Conservation (phyloP, 2,888 invertebrate species). For the Merodon equestris region DNA sequence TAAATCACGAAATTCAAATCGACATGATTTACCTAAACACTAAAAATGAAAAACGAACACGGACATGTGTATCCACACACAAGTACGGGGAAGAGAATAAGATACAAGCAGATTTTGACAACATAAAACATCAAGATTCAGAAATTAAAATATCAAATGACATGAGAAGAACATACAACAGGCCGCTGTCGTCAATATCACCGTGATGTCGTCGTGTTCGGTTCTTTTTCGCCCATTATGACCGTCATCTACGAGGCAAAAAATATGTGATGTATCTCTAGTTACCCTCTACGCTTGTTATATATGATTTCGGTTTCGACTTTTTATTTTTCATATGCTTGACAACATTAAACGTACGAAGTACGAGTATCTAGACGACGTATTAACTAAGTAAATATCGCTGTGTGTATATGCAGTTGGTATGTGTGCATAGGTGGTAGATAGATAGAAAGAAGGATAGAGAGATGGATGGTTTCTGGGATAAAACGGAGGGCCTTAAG, state of each 20-base stretch:
- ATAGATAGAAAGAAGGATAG: slow-evolving; percentile 39
- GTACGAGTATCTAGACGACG: slow-evolving; percentile 44
- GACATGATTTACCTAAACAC: slow-evolving; percentile 32
- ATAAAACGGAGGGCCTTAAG: slow-evolving; percentile 25
- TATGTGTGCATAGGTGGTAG: slow-evolving; percentile 15
- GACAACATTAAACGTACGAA: slow-evolving; percentile 52
- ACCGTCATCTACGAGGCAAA: slow-evolving; percentile 39
- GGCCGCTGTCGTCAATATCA: slow-evolving; percentile 20
- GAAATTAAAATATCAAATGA: slow-evolving; percentile 69
- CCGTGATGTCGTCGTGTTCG: slow-evolving; percentile 19
- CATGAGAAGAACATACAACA: slow-evolving; percentile 36
- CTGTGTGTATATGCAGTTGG: slow-evolving; percentile 1
- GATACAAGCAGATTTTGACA: slow-evolving; percentile 3
- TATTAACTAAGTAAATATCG: slow-evolving; percentile 58
- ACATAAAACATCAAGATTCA: slow-evolving; percentile 50
- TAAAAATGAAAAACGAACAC: slow-evolving; percentile 9
- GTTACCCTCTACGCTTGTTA: slow-evolving; percentile 30
- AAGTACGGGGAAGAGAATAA: slow-evolving; percentile 5
- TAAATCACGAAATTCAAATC: slow-evolving; percentile 33
- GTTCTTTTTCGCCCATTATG: slow-evolving; percentile 19
- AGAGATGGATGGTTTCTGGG: slow-evolving; percentile 1
- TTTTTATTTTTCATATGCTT: slow-evolving; percentile 23
- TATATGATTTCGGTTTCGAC: too few relatives aligned
- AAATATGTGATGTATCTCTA: slow-evolving; percentile 57
- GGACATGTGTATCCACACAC: not conserved